Evolutionary conservation across 2,113 vertebrate species (phyloP).

Genomic region (Naja naja): DNA sequence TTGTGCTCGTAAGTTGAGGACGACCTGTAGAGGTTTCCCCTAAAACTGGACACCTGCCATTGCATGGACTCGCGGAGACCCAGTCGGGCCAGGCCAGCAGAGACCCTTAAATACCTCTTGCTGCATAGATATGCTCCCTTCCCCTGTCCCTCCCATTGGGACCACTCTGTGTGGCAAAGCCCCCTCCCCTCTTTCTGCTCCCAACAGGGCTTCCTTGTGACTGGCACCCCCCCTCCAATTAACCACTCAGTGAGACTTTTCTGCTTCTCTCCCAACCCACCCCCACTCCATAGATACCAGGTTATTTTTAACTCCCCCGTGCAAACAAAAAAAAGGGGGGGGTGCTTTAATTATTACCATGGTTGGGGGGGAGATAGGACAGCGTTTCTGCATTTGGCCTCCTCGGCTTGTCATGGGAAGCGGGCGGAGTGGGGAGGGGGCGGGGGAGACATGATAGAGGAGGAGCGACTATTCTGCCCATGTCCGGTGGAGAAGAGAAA

Average conservation of each 20-base stretch:
- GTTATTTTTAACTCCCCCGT: slow-evolving; percentile 28
- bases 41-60: not conserved
- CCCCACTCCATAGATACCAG: not conserved
- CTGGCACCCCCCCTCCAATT: not conserved
- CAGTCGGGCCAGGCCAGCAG: not conserved
- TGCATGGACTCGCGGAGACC: not conserved
- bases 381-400: not conserved
- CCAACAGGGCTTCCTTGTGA: not conserved
- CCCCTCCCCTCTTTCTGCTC: not conserved
- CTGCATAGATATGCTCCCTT: not conserved
- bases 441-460: too few relatives aligned
- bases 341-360: not conserved
- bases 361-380: not conserved
- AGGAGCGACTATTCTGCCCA: too few relatives aligned
- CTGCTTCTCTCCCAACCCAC: not conserved
- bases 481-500: too few relatives aligned
- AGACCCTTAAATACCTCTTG: not conserved
- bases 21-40: not conserved
- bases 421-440: too few relatives aligned
- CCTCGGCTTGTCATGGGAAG: not conserved
- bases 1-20: too few relatives aligned
- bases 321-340: not conserved
- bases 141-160: too few relatives aligned
- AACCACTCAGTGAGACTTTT: not conserved
- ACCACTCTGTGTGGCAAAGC: not conserved